These are phyloP conservation scores for Drosophila tani DNA, from an alignment of 1,140 invertebrate species.

Conservation along the genomic window DNA sequence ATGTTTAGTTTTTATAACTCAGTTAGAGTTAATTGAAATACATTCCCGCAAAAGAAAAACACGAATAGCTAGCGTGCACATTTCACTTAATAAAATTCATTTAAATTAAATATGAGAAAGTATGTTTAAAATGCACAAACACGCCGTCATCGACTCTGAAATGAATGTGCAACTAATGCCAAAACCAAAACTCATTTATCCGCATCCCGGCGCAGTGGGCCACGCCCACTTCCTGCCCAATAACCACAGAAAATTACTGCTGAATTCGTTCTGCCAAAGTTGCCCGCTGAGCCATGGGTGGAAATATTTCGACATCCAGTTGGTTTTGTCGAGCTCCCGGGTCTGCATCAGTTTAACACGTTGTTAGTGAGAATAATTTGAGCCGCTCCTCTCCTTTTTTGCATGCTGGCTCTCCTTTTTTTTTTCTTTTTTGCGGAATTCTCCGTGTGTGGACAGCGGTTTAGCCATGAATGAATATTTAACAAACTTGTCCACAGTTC, in stretches of 20 bases:
- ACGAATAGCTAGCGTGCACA: background rate
- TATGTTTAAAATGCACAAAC: conserved; percentile 39
- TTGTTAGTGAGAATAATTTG: conserved; percentile 47
- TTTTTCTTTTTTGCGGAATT: conserved; percentile 17
- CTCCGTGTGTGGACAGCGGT: conserved; percentile 50
- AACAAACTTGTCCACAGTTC: conserved; percentile 72
- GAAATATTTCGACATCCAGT: conserved; percentile 50
- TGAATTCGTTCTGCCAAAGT: conserved; percentile 34
- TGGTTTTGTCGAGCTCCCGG: conserved; percentile 20
- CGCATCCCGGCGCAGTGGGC: conserved; percentile 12
- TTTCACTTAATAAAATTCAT: conserved; percentile 15
- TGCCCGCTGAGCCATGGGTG: conserved; percentile 27
- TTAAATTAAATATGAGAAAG: conserved; percentile 17
- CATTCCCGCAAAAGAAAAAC: background rate
- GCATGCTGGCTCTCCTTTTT: background rate
- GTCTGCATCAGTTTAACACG: conserved; percentile 30
- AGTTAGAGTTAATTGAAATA: conserved; percentile 7
- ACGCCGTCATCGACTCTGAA: conserved; percentile 10
- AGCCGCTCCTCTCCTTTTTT: conserved; percentile 1
- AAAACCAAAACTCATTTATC: conserved; percentile 33
- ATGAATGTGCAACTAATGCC: conserved; percentile 34
- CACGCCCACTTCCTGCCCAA: conserved; percentile 37
- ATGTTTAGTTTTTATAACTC: conserved; percentile 5
- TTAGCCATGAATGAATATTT: conserved; percentile 76
- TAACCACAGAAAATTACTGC: conserved; percentile 41